phyloP scores from a whole-genome alignment of 2,113 vertebrate species.

The Cynopterus brachyotis region DNA sequence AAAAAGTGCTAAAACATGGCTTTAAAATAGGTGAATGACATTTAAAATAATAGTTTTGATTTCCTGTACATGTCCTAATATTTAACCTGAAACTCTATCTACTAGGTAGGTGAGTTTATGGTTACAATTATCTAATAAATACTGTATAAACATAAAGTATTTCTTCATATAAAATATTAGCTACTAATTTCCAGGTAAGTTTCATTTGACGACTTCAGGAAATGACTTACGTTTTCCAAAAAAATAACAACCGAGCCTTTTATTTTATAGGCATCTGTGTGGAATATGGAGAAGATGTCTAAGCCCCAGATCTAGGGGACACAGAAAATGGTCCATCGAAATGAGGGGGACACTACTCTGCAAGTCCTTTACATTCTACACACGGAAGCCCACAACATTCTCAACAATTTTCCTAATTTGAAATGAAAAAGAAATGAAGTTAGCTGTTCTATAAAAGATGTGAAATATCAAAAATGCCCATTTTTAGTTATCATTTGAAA shows the following conservation, averaged over 20 bases:
- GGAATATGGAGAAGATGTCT: slow-evolving; percentile 40
- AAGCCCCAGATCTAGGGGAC: not conserved
- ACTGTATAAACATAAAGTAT: slow-evolving; percentile 58
- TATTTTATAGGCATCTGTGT: not conserved
- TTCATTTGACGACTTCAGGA: slow-evolving; percentile 21
- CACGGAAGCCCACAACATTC: not conserved
- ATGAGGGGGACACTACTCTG: not conserved
- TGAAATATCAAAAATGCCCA: slow-evolving; percentile 35
- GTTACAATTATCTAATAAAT: slow-evolving; percentile 70
- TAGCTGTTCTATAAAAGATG: slow-evolving; percentile 50
- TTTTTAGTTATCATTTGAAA: slow-evolving; percentile 56
- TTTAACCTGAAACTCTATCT: slow-evolving; percentile 56
- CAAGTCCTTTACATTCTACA: not conserved
- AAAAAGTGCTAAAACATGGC: slow-evolving; percentile 65
- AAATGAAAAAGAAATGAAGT: slow-evolving; percentile 51
- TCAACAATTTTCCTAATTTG: slow-evolving; percentile 11
- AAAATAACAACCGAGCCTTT: slow-evolving; percentile 30
- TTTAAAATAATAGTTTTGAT: slow-evolving; percentile 51
- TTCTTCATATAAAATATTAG: slow-evolving; percentile 67
- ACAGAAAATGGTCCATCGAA: not conserved
- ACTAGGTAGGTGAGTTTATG: slow-evolving; percentile 51
- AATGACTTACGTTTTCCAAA: slow-evolving; percentile 45
- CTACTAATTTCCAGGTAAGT: slow-evolving; percentile 51
- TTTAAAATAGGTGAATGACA: slow-evolving; percentile 48
- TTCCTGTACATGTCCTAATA: slow-evolving; percentile 14